These are phyloP conservation scores for Micrasema minimum DNA, from an alignment of 1,140 invertebrate species.

Conservation along the genomic window DNA sequence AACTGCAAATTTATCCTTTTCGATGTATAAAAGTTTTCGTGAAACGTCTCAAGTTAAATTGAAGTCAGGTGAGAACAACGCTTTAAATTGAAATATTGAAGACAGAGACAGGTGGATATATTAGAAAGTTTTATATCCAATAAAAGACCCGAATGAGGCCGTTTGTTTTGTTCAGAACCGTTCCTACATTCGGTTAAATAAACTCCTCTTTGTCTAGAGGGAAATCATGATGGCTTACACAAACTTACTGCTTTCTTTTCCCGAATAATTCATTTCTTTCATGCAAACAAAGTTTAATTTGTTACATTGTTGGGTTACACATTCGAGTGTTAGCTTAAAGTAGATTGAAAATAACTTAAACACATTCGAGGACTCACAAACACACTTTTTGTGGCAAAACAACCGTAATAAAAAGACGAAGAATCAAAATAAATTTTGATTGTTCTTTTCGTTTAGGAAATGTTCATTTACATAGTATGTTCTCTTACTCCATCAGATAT, in stretches of 20 bases:
- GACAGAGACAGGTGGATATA: conserved; percentile 21
- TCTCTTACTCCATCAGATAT: too few relatives aligned
- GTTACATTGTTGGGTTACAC: conserved; percentile 4
- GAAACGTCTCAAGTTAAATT: conserved; percentile 12
- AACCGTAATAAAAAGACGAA: too few relatives aligned
- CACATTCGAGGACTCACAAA: not conserved
- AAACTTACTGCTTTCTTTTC: conserved; percentile 20
- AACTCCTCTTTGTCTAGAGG: conserved; percentile 15
- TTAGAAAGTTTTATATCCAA: conserved; percentile 25
- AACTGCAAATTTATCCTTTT: conserved; percentile 13
- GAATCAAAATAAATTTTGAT: too few relatives aligned
- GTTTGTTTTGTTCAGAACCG: conserved; percentile 28
- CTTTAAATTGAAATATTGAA: conserved; percentile 17
- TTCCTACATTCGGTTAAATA: conserved; percentile 28
- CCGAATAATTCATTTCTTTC: conserved; percentile 25
- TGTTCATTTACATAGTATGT: too few relatives aligned
- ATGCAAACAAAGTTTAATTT: conserved; percentile 26
- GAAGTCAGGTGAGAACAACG: conserved; percentile 19
- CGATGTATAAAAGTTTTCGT: not conserved
- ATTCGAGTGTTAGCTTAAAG: not conserved
- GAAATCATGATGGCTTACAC: conserved; percentile 32
- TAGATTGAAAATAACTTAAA: not conserved
- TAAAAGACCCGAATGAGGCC: conserved; percentile 21
- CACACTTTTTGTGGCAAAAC: too few relatives aligned
- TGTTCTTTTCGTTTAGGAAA: too few relatives aligned